Conservation (phyloP, 2,797 vertebrate species). For the Megaceryle alcyon region DNA sequence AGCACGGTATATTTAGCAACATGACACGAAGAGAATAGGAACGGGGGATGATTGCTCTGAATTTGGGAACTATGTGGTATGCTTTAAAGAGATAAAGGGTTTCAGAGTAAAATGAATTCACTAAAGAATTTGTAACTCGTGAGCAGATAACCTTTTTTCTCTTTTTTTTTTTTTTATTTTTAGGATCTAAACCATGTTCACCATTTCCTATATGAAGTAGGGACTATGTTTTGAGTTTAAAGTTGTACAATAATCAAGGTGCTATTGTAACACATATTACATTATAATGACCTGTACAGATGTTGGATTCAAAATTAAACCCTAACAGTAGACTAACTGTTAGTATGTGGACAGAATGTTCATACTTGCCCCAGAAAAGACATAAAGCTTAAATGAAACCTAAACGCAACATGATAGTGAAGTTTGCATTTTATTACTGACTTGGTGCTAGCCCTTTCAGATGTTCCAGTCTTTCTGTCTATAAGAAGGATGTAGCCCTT, state of each 20-base stretch:
- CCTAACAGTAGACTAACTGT: background rate
- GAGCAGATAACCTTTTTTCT: slow-evolving; percentile 20
- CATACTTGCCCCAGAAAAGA: background rate
- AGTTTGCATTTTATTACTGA: background rate
- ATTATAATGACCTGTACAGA: background rate
- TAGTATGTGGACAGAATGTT: background rate
- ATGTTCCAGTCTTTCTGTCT: background rate
- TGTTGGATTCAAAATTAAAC: slow-evolving; percentile 6
- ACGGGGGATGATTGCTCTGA: background rate
- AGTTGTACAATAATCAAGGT: slow-evolving; percentile 38
- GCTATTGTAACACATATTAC: slow-evolving; percentile 32
- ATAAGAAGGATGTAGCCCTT: background rate
- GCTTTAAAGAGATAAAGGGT: background rate
- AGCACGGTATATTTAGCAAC: background rate
- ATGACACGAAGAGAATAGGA: background rate
- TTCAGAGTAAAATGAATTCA: slow-evolving; percentile 4
- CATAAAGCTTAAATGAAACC: background rate
- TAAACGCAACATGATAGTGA: background rate
- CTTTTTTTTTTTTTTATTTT: slow-evolving; percentile 15
- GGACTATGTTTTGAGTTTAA: background rate
- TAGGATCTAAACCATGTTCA: background rate
- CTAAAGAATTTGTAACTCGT: background rate
- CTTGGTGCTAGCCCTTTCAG: background rate
- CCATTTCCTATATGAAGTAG: background rate
- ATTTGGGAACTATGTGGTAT: background rate